Evolutionary conservation across 2,797 vertebrate genomes (phyloP), one percentile per base, ranked within the genome.

Genomic region (Scyliorhinus canicula): DNA sequence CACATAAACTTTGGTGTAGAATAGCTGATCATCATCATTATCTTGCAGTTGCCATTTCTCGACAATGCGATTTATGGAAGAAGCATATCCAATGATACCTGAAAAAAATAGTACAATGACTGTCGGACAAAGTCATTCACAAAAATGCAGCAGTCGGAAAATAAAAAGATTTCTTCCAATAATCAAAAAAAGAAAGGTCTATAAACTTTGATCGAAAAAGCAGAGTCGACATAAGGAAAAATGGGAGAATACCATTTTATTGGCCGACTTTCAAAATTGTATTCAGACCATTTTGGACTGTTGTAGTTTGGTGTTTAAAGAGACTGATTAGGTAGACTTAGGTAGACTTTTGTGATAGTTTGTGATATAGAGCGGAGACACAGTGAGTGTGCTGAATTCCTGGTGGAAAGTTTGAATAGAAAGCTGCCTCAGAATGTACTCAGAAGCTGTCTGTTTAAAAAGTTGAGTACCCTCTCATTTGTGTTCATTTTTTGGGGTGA

Each of bases 11-110:
- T 99, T 99, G 35, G 99, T 99, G 96, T 99, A 99, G 97, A 99
- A 99, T 79, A 99, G 98, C 96, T 99, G 99, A 96, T 99, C 99
- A n/a, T 99, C 99, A 52, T 99, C 99, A 93, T 98, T 99, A 96
- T 99, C 99, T 63, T 99, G 98, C 94, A 99, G 98, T 96, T 98
- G 97, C 99, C 99, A 99, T 85, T 99, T 98, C 40, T 98, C 98
- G 95, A 99, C 98, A 31, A 99, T 97, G 95, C 96, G 97, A 96
- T 98, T 97, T 96, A 99, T 95, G 96, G 97, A 97, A 0, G 98
- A 97, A 93, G 98, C 98, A 95, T 99, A 99, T 95, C 99, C 99
- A 95, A 99, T 98, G 96, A 99, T 98, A 96, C 99, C 99, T 99
- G 97, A 50, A 97, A 97, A 26, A 74, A 74, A 60, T 12, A 21